A percentile compares a stretch with the other conserved stretches of the same genome.
These are phyloP conservation scores for Psococerastis gibbosa DNA, from an alignment of 2,888 invertebrate genomes.

Conservation along the genomic window DNA sequence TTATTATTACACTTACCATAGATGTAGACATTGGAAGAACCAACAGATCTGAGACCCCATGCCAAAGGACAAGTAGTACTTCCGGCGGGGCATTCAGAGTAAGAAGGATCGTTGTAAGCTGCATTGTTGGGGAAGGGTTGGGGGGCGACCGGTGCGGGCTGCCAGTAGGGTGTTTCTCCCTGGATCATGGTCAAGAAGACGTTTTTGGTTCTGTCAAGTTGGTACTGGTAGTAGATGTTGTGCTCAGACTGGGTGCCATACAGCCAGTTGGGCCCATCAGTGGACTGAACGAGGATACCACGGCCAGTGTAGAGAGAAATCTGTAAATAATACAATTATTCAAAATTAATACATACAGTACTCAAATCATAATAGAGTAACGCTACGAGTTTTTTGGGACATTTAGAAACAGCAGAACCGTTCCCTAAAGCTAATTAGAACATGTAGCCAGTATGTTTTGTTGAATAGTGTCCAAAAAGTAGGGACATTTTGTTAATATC, in stretches of 20 bases:
- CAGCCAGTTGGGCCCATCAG: constrained; percentile 3
- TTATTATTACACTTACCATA: too few relatives aligned
- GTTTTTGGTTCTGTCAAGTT: constrained; percentile 2
- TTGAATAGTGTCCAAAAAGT: too few relatives aligned
- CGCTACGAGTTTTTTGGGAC: too few relatives aligned
- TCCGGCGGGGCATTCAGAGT: neutral
- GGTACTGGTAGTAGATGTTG: constrained; percentile 3
- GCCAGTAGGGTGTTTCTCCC: constrained; percentile 4
- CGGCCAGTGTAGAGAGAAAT: constrained; percentile 4
- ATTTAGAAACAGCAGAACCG: too few relatives aligned
- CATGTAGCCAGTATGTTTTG: too few relatives aligned
- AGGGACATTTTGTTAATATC: too few relatives aligned
- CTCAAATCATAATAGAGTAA: too few relatives aligned
- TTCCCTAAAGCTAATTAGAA: too few relatives aligned
- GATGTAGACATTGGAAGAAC: neutral
- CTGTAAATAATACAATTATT: constrained; percentile 1
- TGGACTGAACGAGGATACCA: neutral
- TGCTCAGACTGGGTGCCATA: constrained; percentile 5
- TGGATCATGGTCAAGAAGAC: constrained; percentile 1
- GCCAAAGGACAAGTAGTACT: constrained; percentile 3
- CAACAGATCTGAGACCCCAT: neutral
- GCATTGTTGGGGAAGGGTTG: neutral
- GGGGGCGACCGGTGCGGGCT: neutral
- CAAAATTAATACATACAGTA: too few relatives aligned
- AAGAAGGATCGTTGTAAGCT: neutral